phyloP scores from a whole-genome alignment of 2,113 vertebrate genomes.

The Empidonax alnorum region DNA sequence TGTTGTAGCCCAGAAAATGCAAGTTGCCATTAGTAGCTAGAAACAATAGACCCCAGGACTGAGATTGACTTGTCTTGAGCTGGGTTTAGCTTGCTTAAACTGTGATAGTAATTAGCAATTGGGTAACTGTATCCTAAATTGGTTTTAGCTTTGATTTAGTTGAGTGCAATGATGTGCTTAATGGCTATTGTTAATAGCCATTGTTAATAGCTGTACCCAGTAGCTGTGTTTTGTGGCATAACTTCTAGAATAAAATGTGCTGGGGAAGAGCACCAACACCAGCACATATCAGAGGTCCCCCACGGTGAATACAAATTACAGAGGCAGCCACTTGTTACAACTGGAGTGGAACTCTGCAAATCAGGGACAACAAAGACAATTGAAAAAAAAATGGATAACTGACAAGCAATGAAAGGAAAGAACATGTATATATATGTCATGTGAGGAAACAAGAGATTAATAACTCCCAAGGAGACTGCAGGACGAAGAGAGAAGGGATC shows the following conservation, averaged over 20 bases:
- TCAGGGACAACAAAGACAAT: not conserved
- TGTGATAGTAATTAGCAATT: not conserved
- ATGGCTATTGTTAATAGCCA: not conserved
- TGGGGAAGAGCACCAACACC: not conserved
- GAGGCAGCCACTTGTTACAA: not conserved
- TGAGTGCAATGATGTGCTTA: not conserved
- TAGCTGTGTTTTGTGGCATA: not conserved
- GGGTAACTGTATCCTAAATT: not conserved
- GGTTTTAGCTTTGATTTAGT: not conserved
- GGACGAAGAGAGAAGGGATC: not conserved
- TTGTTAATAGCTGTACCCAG: not conserved
- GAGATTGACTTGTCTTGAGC: not conserved
- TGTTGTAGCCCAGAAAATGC: not conserved
- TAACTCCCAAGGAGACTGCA: not conserved
- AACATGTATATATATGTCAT: not conserved
- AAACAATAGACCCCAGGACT: not conserved
- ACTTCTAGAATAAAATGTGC: not conserved
- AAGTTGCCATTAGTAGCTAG: not conserved
- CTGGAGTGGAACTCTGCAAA: not conserved
- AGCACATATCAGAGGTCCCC: not conserved
- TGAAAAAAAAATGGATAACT: not conserved
- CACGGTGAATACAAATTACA: not conserved
- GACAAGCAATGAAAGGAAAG: not conserved
- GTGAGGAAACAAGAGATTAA: not conserved
- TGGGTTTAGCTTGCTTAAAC: not conserved